A percentile compares a stretch with the other conserved stretches of the same genome.
phyloP scores from a whole-genome alignment of 2,797 vertebrate genomes.

The Cuniculus paca region DNA sequence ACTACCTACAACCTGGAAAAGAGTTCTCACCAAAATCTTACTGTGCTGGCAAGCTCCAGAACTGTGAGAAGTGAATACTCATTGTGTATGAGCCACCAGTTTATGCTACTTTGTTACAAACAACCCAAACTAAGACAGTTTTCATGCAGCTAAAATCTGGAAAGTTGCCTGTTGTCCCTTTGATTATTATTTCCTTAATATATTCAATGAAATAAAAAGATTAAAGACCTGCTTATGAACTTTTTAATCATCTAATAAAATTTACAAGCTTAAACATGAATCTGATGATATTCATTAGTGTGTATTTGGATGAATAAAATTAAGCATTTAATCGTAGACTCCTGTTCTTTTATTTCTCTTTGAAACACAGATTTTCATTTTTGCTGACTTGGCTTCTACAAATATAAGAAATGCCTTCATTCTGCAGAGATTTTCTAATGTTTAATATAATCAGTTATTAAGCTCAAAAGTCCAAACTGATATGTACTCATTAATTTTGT shows the following conservation, averaged over 20 bases:
- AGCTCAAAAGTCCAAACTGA: slow-evolving; percentile 9
- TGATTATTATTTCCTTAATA: slow-evolving; percentile 29
- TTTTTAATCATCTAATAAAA: slow-evolving; percentile 59
- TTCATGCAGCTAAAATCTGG: slow-evolving; percentile 26
- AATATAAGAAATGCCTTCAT: slow-evolving; percentile 28
- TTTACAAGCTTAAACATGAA: slow-evolving; percentile 39
- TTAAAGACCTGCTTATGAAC: slow-evolving; percentile 26
- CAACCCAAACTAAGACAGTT: neutral
- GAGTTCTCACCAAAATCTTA: neutral
- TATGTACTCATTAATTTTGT: slow-evolving; percentile 1
- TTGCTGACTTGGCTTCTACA: slow-evolving; percentile 31
- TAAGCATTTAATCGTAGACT: slow-evolving; percentile 48
- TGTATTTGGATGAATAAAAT: slow-evolving; percentile 31
- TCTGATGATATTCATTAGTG: slow-evolving; percentile 17
- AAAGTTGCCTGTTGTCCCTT: neutral
- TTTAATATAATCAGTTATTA: slow-evolving; percentile 45
- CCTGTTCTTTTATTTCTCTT: neutral
- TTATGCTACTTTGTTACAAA: neutral
- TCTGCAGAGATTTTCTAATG: slow-evolving; percentile 9
- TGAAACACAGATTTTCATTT: slow-evolving; percentile 52
- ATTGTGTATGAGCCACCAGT: neutral
- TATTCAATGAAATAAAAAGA: slow-evolving; percentile 36
- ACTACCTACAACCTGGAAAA: neutral
- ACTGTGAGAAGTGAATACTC: neutral
- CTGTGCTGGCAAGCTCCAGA: neutral